Evolutionary conservation across 2,113 vertebrate species (phyloP), one percentile per base, ranked within the genome.

Genomic region (Petrocephalus zakoni): DNA sequence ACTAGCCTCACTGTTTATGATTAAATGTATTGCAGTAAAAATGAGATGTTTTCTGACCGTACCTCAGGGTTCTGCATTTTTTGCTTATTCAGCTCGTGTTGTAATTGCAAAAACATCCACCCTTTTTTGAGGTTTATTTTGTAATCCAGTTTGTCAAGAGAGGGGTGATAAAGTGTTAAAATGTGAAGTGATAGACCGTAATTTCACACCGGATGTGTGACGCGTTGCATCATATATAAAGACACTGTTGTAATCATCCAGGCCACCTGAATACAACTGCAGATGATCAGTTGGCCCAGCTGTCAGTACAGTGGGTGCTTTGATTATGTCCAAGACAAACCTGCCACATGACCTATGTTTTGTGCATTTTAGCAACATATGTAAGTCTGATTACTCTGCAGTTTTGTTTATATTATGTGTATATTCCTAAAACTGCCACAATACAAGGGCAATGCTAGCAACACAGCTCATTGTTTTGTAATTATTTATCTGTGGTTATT

Each of bases 41-140:
- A 83, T 78, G 34, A 42, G 46, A 83, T 83, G 46, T 8, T 49
- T 49, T 47, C 46, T 83, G 15, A 46, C 46, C 37, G 19, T n/a
- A 83, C 22, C 42, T 83, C 81, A 83, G 46, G 81, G 8, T 47
- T 47, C 46, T 49, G 42, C 46, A 49, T 83, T 83, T 49, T 47
- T 78, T 78, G 72, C 72, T 78, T 78, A 34, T 42, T 75, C 34
- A 37, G 19, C 78, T 83, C n/a, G 4, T 83, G 81, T 83, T 83
- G 81, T 83, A 87, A 42, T 78, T 78, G 34, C 34, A 78, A 34
- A 42, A 13, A 19, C 19, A 42, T 78, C 34, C 72, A 78, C 72
- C 72, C 72, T 21, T 78, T 72, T 78, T 78, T 78, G 29, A 78
- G 72, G 72, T 42, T 78, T 78, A n/a, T 78, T 78, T 78, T 78